Evolutionary conservation across 2,888 invertebrate species (phyloP).

Genomic region (Acronicta aceris): DNA sequence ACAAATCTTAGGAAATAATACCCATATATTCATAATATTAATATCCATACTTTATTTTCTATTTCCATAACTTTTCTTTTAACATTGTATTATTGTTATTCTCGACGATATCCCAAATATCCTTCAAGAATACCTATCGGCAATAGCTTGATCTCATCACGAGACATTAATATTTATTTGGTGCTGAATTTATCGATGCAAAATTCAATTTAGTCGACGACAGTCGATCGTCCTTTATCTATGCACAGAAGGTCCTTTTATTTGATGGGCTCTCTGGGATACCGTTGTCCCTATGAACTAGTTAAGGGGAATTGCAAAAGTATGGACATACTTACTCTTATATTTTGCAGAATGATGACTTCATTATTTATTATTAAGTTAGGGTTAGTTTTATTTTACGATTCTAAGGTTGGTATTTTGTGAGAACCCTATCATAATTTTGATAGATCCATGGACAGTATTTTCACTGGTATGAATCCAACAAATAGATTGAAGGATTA

Average conservation of each 20-base stretch:
- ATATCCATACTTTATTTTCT: background rate
- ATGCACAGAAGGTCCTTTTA: conserved; percentile 88
- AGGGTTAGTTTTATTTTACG: too few species aligned
- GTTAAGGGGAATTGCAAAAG: conserved; percentile 65
- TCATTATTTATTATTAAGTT: conserved; percentile 1
- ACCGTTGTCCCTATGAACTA: conserved; percentile 76
- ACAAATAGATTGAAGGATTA: too few species aligned
- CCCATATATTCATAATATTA: background rate
- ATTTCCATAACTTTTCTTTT: conserved; percentile 1
- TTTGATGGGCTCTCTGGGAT: conserved; percentile 84
- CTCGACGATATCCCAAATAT: conserved; percentile 11
- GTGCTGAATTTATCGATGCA: conserved; percentile 78
- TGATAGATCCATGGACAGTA: too few species aligned
- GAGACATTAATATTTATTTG: conserved; percentile 77
- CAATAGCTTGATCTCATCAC: conserved; percentile 65
- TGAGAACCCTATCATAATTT: too few species aligned
- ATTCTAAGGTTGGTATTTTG: too few species aligned
- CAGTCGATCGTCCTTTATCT: conserved; percentile 86
- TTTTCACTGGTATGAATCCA: too few species aligned
- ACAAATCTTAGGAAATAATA: too few species aligned
- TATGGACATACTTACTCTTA: conserved; percentile 61
- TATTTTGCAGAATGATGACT: conserved; percentile 1
- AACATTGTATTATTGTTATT: conserved; percentile 5
- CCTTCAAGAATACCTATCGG: conserved; percentile 38
- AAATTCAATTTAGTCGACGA: conserved; percentile 87